Base-by-base conservation (phyloP, 1,140 invertebrate genomes). In the Zaprionus capensis region DNA sequence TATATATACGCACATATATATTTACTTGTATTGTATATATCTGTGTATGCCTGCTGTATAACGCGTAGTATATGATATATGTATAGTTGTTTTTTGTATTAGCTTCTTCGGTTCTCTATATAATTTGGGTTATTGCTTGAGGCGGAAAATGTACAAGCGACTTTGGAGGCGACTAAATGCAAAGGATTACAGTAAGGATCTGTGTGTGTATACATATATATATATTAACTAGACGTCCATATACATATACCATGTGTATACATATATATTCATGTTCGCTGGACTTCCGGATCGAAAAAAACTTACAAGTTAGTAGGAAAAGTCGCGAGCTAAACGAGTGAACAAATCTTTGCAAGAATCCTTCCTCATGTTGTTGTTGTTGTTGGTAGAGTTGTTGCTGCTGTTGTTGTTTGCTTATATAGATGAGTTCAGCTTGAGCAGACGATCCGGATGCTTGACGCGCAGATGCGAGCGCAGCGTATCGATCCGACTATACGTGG, bases 401-500 rank as follows among this genome's bases (percentile, higher is more conserved):
- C 24, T 31, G 55, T 36, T 26, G 41, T 2, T 22, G 38, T 59
- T 63, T 57, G 14, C 67, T 90, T 91, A 92, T 57, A 92, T 91
- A 49, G 88, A 80, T 26, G 91, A 91, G 67, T 91, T 91, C 7
- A 92, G 70, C 72, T 93, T 93, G 55, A 91, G 77, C 59, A 93
- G 76, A 22, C 92, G 93, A 76, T 95, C 94, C 81, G 94, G 94
- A 93, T 97, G 96, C 93, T 97, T 96, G 91, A 95, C 94, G 72
- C 96, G 94, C 92, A 97, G 94, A 92, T 97, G 96, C 34, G 95
- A 95, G 82, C 96, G 94, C 79, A 97, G 93, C 20, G 96, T 97
- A 93, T 97, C 97, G 88, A 97, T 96, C 91, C 97, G 95, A 93
- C 96, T 97, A 94, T 97, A 97, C 53, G 96, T 96, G 80, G 96